Percentiles rank a stretch among this genome's conserved stretches.
phyloP scores from a whole-genome alignment of 2,113 vertebrate species.

The Centropus unirufus region DNA sequence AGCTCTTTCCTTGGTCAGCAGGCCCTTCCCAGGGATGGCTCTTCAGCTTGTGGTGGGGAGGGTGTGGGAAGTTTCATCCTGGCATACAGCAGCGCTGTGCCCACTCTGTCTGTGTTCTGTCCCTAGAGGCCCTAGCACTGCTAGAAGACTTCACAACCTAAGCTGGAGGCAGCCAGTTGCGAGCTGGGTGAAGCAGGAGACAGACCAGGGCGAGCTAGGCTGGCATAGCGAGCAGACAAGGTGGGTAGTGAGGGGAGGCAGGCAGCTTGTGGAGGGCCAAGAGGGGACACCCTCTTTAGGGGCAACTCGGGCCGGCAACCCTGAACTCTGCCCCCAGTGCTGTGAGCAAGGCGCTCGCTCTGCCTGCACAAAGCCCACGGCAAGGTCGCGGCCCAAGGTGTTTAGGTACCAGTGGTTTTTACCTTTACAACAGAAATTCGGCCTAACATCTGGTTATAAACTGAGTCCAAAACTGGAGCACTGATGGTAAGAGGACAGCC shows the following conservation, averaged over 20 bases:
- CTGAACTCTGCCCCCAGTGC: not conserved
- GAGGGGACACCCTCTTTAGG: not conserved
- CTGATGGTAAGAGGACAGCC: slow-evolving; percentile 62
- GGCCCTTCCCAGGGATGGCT: not conserved
- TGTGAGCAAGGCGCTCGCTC: not conserved
- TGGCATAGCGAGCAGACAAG: slow-evolving; percentile 4
- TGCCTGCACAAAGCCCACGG: slow-evolving; percentile 39
- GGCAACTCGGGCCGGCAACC: not conserved
- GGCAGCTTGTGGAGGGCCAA: not conserved
- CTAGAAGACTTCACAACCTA: slow-evolving; percentile 25
- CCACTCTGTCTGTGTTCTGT: not conserved
- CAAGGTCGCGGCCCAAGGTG: slow-evolving; percentile 26
- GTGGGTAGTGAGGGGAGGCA: not conserved
- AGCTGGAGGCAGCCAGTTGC: slow-evolving; percentile 21
- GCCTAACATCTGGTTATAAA: slow-evolving; percentile 75
- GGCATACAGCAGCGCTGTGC: not conserved
- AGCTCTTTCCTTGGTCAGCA: not conserved
- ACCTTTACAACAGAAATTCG: slow-evolving; percentile 73
- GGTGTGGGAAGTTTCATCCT: not conserved
- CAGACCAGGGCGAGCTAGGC: not conserved
- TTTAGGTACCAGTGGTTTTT: slow-evolving; percentile 33
- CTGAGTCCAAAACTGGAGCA: slow-evolving; percentile 68
- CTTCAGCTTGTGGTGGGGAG: not conserved
- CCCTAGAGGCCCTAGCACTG: not conserved
- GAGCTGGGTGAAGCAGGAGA: not conserved